Conservation (phyloP, 30 jellyfish, hydroid and myxozoan genomes). For the Calvadosia cruxmelitensis region DNA sequence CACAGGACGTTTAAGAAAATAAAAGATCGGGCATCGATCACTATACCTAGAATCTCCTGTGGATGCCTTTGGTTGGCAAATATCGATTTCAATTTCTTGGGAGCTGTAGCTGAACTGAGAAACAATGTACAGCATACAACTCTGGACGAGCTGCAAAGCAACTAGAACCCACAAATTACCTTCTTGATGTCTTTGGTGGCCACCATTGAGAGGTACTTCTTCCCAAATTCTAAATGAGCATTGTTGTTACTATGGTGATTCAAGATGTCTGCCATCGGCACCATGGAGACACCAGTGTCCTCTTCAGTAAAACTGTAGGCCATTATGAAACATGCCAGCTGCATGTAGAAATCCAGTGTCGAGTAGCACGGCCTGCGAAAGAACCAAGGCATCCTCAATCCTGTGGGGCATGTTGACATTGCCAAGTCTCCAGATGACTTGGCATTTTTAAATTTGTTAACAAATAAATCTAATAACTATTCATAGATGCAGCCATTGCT, state of each 20-base stretch:
- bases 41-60: too few species aligned
- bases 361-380: slow-evolving; percentile 26
- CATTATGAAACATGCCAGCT: slow-evolving; percentile 89
- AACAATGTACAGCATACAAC: too few species aligned
- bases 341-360: slow-evolving; percentile 55
- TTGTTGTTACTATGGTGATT: slow-evolving; percentile 90
- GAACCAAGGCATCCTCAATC: background rate
- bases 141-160: background rate
- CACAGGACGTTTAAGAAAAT: too few species aligned
- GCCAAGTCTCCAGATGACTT: too few species aligned
- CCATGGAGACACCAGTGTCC: slow-evolving; percentile 52
- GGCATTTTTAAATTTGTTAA: too few species aligned
- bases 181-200: slow-evolving; percentile 52
- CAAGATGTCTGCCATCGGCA: slow-evolving; percentile 92
- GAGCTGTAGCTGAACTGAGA: too few species aligned
- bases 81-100: too few species aligned
- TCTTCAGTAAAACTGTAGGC: slow-evolving; percentile 90
- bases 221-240: slow-evolving; percentile 68
- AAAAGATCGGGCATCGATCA: too few species aligned
- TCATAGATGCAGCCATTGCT: too few species aligned
- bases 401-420: too few species aligned
- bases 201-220: slow-evolving; percentile 50
- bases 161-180: slow-evolving; percentile 18
- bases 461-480: too few species aligned
- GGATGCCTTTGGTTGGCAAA: too few species aligned